Base-by-base conservation (phyloP, 2,888 invertebrate species). In the Ectemnius continuus region DNA sequence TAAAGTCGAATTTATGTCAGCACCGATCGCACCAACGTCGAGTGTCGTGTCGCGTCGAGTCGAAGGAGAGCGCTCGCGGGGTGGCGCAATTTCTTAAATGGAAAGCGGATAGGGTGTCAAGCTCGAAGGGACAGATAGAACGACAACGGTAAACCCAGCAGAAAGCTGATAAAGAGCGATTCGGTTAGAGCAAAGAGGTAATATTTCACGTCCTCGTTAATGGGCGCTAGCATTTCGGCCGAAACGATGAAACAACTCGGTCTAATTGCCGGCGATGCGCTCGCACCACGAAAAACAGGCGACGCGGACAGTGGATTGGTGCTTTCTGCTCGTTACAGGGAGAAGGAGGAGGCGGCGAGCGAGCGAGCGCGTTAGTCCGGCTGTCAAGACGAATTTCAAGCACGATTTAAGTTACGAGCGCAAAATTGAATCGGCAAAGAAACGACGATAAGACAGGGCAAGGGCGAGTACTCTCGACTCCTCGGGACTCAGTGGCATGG, bases 1-100 rank as follows among this genome's bases (percentile, higher is more conserved):
- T 83, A 78, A 84, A 75, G 57, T 23, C 61, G 61, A 52, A 75
- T 75, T 75, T 73, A 75, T 64, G 74, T 18, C 61, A 23, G 5
- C 13, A 11, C 26, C n/a, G n/a, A 36, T 61, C 60, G 57, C 48
- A 26, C 18, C n/a, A 52, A 63, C 47, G 67, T 52, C 70, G 62
- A 60, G 46, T 1, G 56, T 71, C 62, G 23, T 57, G 48, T 71
- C 47, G 61, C 62, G 64, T 62, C 61, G 18, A 70, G 16, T 52
- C 16, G 52, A 14, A 14, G n/a, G 8, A 36, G 52, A 52, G 52
- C 52, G 52, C 5, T 14, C 14, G 6, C 52, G 52, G 52, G n/a
- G n/a, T 14, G 16, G 16, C 16, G 52, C n/a, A 14, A 16, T 52
- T 52, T 52, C 16, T 52, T 52, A 52, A 52, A 52, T 52, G 16